These are phyloP conservation scores for Drosophila serrata DNA, from an alignment of 1,140 invertebrate genomes.

Conservation along the genomic window DNA sequence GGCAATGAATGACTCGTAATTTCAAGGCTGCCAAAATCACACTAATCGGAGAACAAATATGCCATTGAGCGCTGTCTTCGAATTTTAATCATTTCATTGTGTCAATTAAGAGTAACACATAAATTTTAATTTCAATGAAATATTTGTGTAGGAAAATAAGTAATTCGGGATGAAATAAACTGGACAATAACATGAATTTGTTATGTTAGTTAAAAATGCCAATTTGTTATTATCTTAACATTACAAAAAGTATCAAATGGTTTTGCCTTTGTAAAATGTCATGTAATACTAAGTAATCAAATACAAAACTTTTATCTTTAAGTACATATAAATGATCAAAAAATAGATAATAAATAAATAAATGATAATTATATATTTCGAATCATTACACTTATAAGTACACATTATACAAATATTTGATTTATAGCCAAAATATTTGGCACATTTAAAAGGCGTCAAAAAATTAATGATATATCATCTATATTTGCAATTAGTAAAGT, in stretches of 20 bases:
- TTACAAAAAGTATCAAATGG: too few relatives aligned
- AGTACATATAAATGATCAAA: too few relatives aligned
- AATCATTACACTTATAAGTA: too few relatives aligned
- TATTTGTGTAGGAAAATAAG: neutral
- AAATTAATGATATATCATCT: neutral
- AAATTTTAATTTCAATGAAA: slow-evolving; percentile 10
- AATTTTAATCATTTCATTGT: slow-evolving; percentile 13
- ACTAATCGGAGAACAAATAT: slow-evolving; percentile 49
- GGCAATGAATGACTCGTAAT: slow-evolving; percentile 66
- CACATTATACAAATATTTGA: neutral
- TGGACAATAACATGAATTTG: neutral
- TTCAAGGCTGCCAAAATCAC: slow-evolving; percentile 51
- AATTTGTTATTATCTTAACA: too few relatives aligned
- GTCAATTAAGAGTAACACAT: slow-evolving; percentile 7
- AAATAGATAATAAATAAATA: too few relatives aligned
- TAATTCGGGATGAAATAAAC: neutral
- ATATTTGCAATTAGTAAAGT: slow-evolving; percentile 4
- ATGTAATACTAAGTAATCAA: too few relatives aligned
- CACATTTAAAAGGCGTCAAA: slow-evolving; percentile 1
- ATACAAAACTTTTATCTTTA: too few relatives aligned
- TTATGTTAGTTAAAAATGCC: neutral
- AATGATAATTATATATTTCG: too few relatives aligned
- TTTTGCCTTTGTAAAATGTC: too few relatives aligned
- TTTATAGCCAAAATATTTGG: slow-evolving; percentile 2
- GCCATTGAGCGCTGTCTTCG: slow-evolving; percentile 28